Evolutionary conservation across 2,797 vertebrate species (phyloP), one percentile per base, ranked within the genome.

Genomic region (Eulemur mongoz): DNA sequence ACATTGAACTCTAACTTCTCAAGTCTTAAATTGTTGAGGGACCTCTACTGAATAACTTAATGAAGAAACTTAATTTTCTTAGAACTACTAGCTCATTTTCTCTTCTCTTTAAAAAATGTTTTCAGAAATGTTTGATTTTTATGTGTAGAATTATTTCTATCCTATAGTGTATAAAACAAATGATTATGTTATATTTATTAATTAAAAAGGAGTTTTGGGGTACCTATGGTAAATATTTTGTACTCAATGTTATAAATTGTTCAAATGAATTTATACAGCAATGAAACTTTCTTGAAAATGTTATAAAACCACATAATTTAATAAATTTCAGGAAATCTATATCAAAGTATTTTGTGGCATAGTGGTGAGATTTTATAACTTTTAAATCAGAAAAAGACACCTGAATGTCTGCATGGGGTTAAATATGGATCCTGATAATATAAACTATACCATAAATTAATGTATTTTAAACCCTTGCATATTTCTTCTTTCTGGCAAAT

Each of bases 371-470:
- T 93, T 93, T 93, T 93, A 87, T 80, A 89, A 83, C n/a, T 65
- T 81, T 89, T 93, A 89, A 97, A 87, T 86, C 30, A 91, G 45
- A 76, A 95, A 89, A 95, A 81, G 48, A 94, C 6, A 94, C 11
- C 32, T 80, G 54, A 91, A 84, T 94, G 50, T 88, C 35, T 92
- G 15, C 10, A 32, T 23, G 65, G 69, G 25, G 22, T 86, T 96
- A 90, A 75, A 65, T 76, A 80, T 63, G 59, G 27, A 93, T 89
- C 93, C 50, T 50, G 61, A 3, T 75, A 81, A 59, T 57, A 67
- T 52, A 70, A 85, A 80, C 85, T 59, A 38, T 57, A 80, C 18
- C 40, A 40, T 67, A 65, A 54, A 83, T 5, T 32, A 4, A 54
- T 75, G 25, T 65, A 90, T 91, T 84, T 88, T 89, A 89, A 70